These are phyloP conservation scores for Halcyon chelicuti DNA, from an alignment of 2,797 vertebrate genomes.

Conservation along the genomic window DNA sequence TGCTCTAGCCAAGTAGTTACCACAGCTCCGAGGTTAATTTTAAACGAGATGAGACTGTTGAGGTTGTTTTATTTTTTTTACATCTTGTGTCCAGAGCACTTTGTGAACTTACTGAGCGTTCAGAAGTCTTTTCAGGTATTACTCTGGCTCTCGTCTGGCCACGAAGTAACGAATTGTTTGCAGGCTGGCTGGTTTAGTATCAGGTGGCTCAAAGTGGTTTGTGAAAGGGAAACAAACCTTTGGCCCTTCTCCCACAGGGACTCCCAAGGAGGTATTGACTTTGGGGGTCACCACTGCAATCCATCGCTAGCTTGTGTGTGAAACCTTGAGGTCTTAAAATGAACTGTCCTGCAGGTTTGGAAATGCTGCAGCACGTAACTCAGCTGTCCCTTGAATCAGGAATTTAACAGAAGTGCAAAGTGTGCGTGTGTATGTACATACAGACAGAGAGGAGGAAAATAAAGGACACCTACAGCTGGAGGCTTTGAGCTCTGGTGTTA, in stretches of 20 bases:
- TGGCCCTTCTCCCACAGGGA: neutral
- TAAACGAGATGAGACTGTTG: neutral
- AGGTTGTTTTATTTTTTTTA: neutral
- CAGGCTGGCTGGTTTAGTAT: neutral
- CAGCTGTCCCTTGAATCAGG: neutral
- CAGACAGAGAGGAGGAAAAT: neutral
- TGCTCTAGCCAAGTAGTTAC: conserved; percentile 21
- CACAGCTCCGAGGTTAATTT: conserved; percentile 16
- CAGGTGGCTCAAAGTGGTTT: neutral
- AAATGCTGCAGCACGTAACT: neutral
- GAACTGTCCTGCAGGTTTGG: neutral
- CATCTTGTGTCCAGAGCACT: neutral
- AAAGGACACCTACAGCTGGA: neutral
- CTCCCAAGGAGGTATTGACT: neutral
- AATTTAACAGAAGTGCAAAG: neutral
- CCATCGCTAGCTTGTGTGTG: neutral
- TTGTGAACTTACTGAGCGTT: neutral
- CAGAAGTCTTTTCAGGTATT: neutral
- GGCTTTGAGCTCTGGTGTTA: neutral
- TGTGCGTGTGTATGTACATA: accelerated
- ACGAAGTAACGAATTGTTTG: neutral
- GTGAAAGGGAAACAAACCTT: conserved; percentile 4
- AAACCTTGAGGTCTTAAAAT: neutral
- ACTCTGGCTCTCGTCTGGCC: neutral
- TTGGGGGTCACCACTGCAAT: neutral